These are phyloP conservation scores for Trichechus manatus DNA, from an alignment of 2,113 vertebrate species.

Conservation along the genomic window DNA sequence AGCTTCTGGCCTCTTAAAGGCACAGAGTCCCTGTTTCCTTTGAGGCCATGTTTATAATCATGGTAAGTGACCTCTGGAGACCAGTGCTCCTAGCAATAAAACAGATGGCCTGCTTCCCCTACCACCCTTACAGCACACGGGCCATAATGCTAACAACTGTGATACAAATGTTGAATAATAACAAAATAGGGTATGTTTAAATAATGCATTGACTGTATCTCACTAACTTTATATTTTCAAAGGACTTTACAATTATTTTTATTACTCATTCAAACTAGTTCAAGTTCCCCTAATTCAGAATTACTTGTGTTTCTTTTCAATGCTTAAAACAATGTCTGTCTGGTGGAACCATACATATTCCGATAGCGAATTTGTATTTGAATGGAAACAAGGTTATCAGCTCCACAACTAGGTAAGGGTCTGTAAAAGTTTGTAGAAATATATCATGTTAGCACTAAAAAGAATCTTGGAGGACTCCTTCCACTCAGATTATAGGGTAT, in stretches of 20 bases:
- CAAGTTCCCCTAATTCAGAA: conserved; percentile 9
- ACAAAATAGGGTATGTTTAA: conserved; percentile 41
- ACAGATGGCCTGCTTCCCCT: conserved; percentile 62
- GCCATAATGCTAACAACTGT: conserved; percentile 42
- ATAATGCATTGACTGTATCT: conserved; percentile 50
- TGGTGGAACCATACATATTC: background rate
- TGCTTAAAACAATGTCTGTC: background rate
- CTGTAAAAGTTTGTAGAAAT: conserved; percentile 17
- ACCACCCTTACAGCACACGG: conserved; percentile 41
- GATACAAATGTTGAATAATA: conserved; percentile 46
- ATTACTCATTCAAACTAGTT: conserved; percentile 26
- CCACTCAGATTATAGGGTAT: background rate
- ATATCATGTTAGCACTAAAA: background rate
- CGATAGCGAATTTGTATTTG: conserved; percentile 27
- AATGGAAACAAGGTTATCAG: background rate
- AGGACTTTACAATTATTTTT: conserved; percentile 39
- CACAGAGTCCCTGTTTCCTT: conserved; percentile 42
- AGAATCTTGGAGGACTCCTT: background rate
- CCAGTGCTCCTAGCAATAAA: background rate
- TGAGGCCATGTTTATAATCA: conserved; percentile 53
- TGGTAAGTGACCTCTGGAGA: conserved; percentile 67
- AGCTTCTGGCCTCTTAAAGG: conserved; percentile 21
- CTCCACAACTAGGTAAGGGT: background rate
- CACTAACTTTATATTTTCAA: conserved; percentile 50
- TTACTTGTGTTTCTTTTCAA: background rate